A percentile compares a stretch with the other conserved stretches of the same genome.
These are phyloP conservation scores for Habrosyne pyritoides DNA, from an alignment of 2,888 invertebrate genomes.

Conservation along the genomic window DNA sequence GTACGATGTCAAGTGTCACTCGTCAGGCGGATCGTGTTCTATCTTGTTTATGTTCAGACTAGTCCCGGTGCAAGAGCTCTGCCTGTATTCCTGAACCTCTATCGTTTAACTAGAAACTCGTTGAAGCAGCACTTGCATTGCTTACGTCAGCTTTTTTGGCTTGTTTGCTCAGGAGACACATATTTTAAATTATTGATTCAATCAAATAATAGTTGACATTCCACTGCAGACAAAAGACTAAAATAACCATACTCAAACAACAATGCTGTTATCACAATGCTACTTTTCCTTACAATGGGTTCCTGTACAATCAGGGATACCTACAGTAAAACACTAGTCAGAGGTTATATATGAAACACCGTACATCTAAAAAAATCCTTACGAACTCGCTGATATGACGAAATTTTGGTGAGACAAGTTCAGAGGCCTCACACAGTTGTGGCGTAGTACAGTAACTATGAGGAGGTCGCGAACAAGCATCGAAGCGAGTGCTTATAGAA, in stretches of 20 bases:
- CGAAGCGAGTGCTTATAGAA: background rate
- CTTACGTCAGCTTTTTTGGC: background rate
- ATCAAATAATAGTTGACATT: background rate
- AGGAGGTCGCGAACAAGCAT: too few species aligned
- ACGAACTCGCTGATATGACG: too few species aligned
- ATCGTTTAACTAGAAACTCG: background rate
- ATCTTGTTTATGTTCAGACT: conserved; percentile 10
- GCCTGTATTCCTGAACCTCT: background rate
- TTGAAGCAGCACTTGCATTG: background rate
- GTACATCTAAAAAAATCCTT: too few species aligned
- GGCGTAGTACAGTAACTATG: too few species aligned
- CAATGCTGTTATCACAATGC: background rate
- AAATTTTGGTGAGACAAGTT: too few species aligned
- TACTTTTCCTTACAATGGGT: background rate
- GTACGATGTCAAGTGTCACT: conserved; percentile 10
- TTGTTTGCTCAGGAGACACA: background rate
- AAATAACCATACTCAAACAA: background rate
- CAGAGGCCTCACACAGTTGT: too few species aligned
- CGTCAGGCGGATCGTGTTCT: conserved; percentile 8
- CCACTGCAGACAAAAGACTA: background rate
- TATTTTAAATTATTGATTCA: too few species aligned
- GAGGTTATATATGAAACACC: too few species aligned
- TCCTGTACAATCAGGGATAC: background rate
- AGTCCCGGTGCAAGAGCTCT: conserved; percentile 1
- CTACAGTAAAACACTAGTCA: too few species aligned